Conservation (phyloP, 2,113 vertebrate species). For the Tragulus kanchil region DNA sequence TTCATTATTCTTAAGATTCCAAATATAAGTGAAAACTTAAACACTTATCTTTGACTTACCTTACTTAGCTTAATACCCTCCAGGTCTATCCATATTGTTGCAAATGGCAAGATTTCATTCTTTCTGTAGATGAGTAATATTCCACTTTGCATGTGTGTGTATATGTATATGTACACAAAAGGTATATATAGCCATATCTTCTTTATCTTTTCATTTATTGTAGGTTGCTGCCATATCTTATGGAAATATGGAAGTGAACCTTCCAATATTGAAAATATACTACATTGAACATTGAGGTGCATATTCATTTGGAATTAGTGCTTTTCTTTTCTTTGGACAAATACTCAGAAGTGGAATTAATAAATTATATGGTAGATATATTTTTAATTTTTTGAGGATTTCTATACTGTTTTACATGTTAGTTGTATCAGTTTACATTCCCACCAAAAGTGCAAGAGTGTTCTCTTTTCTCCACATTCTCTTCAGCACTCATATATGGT, state of each 20-base stretch:
- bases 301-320: not conserved
- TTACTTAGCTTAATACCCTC: not conserved
- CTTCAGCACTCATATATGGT: not conserved
- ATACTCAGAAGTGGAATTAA: not conserved
- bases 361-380: not conserved
- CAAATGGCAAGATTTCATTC: not conserved
- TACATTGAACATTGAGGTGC: not conserved
- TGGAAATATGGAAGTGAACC: no score
- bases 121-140: not conserved
- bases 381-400: not conserved
- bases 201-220: not conserved
- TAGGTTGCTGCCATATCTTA: not conserved
- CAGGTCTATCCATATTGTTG: not conserved
- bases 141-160: not conserved
- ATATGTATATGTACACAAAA: not conserved
- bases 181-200: not conserved
- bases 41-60: not conserved
- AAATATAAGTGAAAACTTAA: not conserved
- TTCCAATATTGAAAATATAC: not conserved
- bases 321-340: not conserved
- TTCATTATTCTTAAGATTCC: not conserved
- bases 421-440: not conserved
- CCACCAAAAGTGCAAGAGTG: not conserved
- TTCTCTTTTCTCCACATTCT: not conserved
- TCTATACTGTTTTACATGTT: not conserved